Conservation (phyloP, 1,140 invertebrate species). For the Samia ricini region DNA sequence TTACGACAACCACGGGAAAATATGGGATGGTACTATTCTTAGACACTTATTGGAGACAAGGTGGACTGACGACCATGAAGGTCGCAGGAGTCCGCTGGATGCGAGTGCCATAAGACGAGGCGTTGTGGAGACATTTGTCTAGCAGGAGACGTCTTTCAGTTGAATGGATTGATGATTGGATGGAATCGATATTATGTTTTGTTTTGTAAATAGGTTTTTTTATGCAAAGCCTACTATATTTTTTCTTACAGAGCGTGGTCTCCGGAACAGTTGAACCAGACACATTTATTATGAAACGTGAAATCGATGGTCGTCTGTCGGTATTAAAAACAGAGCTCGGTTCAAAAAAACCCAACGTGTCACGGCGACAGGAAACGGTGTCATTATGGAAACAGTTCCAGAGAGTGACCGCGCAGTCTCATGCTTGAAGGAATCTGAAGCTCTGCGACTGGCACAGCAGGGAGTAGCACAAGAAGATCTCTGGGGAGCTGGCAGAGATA, state of each 20-base stretch:
- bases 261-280: conserved; percentile 87
- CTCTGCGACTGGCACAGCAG: conserved; percentile 76
- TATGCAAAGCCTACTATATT: neutral
- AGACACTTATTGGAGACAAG: too few species aligned
- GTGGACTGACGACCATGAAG: too few species aligned
- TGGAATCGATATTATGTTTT: too few species aligned
- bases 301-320: conserved; percentile 65
- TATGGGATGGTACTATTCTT: too few species aligned
- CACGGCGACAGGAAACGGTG: conserved; percentile 52
- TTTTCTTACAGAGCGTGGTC: conserved; percentile 83
- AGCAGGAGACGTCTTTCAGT: too few species aligned
- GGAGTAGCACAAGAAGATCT: conserved; percentile 80
- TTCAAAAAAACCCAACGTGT: conserved; percentile 79
- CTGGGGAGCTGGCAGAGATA: conserved; percentile 84
- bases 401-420: conserved; percentile 53
- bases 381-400: conserved; percentile 56
- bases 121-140: too few species aligned
- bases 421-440: conserved; percentile 77
- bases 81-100: too few species aligned
- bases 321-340: conserved; percentile 77
- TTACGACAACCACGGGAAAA: too few species aligned
- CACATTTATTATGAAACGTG: conserved; percentile 80
- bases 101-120: too few species aligned
- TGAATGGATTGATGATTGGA: too few species aligned
- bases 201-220: too few species aligned